Base-by-base conservation (phyloP, 1,140 invertebrate genomes). In the Sweltsa coloradensis region DNA sequence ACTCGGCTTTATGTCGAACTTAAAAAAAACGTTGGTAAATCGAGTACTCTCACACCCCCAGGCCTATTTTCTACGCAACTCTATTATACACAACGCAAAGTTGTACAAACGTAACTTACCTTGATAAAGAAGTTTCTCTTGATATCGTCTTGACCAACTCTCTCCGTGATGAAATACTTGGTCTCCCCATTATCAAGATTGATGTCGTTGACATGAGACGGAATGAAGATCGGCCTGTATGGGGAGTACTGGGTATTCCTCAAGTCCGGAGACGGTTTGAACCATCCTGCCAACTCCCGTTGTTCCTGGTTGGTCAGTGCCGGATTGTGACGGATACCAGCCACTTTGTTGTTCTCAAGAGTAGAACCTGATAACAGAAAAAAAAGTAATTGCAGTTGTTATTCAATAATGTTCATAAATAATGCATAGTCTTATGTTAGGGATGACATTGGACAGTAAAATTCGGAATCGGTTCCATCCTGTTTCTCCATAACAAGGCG, bases 261-360 rank as follows among this genome's bases (percentile, higher is more conserved):
- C 14, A 73, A 71, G 49, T 78, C 76, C 0, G 69, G 61, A 9
- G 75, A 68, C 45, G 80, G 77, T 53, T 78, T 75, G 54, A 93
- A 88, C 93, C 93, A 96, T 1, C 90, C 89, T 6, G 89, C 81
- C 41, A 97, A 74, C 71, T 97, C 92, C 64, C 87, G 73, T 62
- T 95, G 90, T 58, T 93, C 81, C 3, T 81, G 57, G 6, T 83
- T 80, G 6, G 84, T 81, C 34, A 97, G 71, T 9, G 83, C 82
- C 2, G 94, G 89, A 71, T 98, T 85, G 59, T 98, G 95, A 47
- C 83, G 78, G 52, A 99, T 84, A 1, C 94, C 96, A 40, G 87
- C 84, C 37, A 85, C 72, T 39, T 76, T 73, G 63, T 97, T 99
- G 44, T 87, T 81, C 61, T 87, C 83, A 39, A 95, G 82, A 11